Conservation (phyloP, 2,113 vertebrate genomes). For the Zapus hudsonius region DNA sequence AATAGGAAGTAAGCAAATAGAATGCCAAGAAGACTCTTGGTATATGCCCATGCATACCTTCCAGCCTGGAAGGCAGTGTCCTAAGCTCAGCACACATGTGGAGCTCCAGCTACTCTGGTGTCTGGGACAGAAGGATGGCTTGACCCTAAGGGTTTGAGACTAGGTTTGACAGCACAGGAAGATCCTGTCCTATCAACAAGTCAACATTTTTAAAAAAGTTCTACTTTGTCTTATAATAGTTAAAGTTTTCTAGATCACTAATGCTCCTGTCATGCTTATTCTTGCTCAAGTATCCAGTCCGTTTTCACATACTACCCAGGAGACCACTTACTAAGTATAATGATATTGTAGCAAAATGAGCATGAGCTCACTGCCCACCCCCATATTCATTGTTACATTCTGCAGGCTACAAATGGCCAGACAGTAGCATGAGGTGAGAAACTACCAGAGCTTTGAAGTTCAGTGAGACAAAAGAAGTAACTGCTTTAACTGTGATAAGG, state of each 20-base stretch:
- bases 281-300: not conserved
- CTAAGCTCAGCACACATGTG: accelerated
- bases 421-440: no score
- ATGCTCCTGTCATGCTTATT: not conserved
- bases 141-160: not conserved
- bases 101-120: no score
- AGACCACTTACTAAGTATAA: slow-evolving; percentile 7
- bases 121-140: not conserved
- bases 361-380: no score
- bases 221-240: not conserved
- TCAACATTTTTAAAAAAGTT: not conserved
- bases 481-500: no score
- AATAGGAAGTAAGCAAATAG: not conserved
- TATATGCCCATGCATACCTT: not conserved
- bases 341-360: no score
- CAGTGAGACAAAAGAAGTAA: no score
- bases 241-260: not conserved
- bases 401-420: no score
- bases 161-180: not conserved
- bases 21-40: not conserved
- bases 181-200: not conserved
- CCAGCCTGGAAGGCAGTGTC: not conserved
- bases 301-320: not conserved
- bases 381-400: no score
- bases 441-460: no score